Conservation (phyloP, 2,113 vertebrate species). For the Notarius lentiginosus region DNA sequence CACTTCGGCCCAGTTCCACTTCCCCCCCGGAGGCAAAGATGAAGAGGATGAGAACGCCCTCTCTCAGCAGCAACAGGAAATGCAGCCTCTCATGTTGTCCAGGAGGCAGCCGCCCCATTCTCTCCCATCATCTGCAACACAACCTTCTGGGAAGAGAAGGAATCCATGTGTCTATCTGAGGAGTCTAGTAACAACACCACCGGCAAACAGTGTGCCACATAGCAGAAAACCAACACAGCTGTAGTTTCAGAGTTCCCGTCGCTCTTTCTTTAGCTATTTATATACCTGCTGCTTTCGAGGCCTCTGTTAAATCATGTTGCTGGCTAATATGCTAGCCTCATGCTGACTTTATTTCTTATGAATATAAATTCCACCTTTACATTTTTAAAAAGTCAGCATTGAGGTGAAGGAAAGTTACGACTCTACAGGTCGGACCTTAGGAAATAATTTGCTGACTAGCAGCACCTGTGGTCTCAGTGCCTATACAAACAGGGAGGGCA, state of each 20-base stretch:
- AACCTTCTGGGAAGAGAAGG: conserved; percentile 67
- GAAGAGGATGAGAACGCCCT: conserved; percentile 72
- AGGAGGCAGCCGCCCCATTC: conserved; percentile 66
- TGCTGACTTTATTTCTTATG: conserved; percentile 26
- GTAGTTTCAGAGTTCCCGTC: conserved; percentile 43
- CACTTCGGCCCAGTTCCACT: conserved; percentile 71
- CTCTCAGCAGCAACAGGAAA: conserved; percentile 73
- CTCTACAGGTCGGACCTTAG: not conserved
- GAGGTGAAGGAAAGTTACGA: conserved; percentile 2
- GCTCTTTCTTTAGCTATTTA: not conserved
- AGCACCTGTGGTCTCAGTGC: not conserved
- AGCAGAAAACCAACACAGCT: conserved; percentile 73
- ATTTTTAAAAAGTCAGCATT: not conserved
- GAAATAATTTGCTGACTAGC: not conserved
- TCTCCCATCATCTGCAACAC: conserved; percentile 61
- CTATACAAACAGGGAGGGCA: conserved; percentile 29
- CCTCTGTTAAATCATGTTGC: not conserved
- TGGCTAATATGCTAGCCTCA: not conserved
- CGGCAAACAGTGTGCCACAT: conserved; percentile 56
- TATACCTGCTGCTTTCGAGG: not conserved
- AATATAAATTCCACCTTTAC: not conserved
- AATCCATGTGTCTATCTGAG: conserved; percentile 76
- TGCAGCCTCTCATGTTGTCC: conserved; percentile 82
- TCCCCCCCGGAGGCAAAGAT: conserved; percentile 71
- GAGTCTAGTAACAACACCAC: conserved; percentile 69